Conservation (phyloP, 2,797 vertebrate genomes). For the Manis javanica region DNA sequence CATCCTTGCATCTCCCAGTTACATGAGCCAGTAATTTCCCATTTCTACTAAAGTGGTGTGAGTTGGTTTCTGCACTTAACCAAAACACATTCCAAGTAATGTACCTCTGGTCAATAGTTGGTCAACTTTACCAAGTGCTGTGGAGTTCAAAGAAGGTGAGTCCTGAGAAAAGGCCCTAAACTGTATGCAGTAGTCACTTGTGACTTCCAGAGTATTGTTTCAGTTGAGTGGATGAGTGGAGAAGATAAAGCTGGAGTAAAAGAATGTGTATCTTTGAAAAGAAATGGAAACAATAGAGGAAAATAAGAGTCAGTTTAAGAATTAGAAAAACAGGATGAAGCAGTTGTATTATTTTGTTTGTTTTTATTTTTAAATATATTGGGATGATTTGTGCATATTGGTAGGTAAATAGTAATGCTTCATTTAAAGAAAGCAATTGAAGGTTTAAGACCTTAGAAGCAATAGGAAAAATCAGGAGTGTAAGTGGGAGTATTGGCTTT, state of each 20-base stretch:
- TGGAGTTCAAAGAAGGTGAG: neutral
- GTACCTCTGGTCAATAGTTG: neutral
- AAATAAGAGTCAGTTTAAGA: conserved; percentile 5
- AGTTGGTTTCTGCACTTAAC: neutral
- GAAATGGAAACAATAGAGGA: neutral
- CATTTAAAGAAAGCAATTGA: neutral
- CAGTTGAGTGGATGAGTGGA: neutral
- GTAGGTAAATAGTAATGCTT: neutral
- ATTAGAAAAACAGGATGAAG: neutral
- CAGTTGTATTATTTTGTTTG: neutral
- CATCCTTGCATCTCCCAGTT: neutral
- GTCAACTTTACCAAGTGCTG: neutral
- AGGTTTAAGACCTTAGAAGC: neutral
- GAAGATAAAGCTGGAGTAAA: neutral
- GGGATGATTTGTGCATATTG: neutral
- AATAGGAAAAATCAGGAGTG: neutral
- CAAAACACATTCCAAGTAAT: neutral
- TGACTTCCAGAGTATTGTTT: neutral
- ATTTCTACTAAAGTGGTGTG: neutral
- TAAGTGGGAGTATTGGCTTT: neutral
- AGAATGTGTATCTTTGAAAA: neutral
- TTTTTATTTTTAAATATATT: conserved; percentile 21
- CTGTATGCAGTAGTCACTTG: neutral
- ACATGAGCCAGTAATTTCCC: neutral
- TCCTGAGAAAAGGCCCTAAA: neutral